Evolutionary conservation across 2,113 vertebrate species (phyloP).

Genomic region (Hemichromis elongatus): DNA sequence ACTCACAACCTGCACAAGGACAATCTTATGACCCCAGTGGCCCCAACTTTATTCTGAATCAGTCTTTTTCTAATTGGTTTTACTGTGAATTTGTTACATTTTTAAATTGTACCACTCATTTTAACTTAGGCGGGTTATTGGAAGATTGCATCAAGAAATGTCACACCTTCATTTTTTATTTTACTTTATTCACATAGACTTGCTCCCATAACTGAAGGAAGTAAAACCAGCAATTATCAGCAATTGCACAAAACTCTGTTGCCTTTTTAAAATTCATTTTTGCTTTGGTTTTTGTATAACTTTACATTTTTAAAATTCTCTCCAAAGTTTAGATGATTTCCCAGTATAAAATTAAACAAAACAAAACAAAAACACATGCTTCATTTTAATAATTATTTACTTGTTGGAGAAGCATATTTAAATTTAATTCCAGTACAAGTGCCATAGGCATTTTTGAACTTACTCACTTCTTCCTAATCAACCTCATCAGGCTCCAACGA

Average conservation of each 20-base stretch:
- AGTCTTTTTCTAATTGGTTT: not conserved
- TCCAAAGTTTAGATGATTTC: not conserved
- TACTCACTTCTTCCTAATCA: not conserved
- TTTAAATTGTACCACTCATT: not conserved
- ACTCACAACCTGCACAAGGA: not conserved
- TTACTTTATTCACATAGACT: not conserved
- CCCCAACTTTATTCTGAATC: not conserved
- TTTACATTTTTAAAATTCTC: not conserved
- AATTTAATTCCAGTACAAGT: not conserved
- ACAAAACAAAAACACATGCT: not conserved
- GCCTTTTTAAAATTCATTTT: not conserved
- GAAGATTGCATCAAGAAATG: not conserved
- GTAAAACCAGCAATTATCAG: not conserved
- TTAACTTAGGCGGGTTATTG: not conserved
- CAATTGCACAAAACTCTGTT: not conserved
- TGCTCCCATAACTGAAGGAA: not conserved
- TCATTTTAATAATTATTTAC: not conserved
- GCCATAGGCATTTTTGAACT: not conserved
- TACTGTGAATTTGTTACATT: not conserved
- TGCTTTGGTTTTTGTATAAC: not conserved
- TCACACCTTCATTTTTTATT: not conserved
- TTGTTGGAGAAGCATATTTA: not conserved
- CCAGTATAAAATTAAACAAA: not conserved
- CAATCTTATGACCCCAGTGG: not conserved
- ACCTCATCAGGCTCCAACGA: conserved; percentile 24